Percentiles rank a stretch among this genome's conserved stretches.
phyloP scores from a whole-genome alignment of 2,797 vertebrate species.

The Manis pentadactyla region DNA sequence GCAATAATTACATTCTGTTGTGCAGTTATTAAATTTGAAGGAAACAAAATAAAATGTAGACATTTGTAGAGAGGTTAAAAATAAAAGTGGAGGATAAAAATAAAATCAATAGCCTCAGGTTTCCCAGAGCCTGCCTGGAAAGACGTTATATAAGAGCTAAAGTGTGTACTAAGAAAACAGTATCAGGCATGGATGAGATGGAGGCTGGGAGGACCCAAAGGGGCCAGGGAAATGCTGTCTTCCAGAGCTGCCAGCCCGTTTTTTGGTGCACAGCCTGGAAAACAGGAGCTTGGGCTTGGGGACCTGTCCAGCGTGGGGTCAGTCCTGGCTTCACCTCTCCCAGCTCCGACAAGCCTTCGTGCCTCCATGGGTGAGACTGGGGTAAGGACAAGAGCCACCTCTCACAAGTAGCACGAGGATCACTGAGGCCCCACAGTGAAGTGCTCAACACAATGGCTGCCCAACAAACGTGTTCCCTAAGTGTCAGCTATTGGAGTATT shows the following conservation, averaged over 20 bases:
- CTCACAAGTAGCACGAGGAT: background rate
- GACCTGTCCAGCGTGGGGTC: background rate
- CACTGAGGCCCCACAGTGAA: background rate
- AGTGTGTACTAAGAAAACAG: background rate
- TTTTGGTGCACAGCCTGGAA: rapidly evolving
- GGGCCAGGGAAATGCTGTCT: background rate
- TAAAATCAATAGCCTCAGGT: constrained; percentile 14
- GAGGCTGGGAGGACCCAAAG: background rate
- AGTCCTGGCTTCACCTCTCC: background rate
- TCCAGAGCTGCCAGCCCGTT: rapidly evolving
- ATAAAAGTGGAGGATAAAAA: constrained; percentile 28
- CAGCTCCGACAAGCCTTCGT: background rate
- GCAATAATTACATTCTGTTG: constrained; percentile 53
- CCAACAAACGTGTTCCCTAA: rapidly evolving
- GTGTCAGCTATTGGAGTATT: background rate
- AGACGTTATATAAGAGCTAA: background rate
- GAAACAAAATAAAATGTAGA: constrained; percentile 66
- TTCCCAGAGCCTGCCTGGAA: background rate
- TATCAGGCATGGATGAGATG: rapidly evolving
- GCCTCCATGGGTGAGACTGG: background rate
- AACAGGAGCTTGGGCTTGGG: background rate
- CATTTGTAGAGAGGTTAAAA: constrained; percentile 54
- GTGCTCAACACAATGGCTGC: no score
- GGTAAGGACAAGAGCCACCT: no score
- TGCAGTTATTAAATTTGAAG: constrained; percentile 52